phyloP scores from a whole-genome alignment of 2,113 vertebrate genomes.

The Petroica traversi region DNA sequence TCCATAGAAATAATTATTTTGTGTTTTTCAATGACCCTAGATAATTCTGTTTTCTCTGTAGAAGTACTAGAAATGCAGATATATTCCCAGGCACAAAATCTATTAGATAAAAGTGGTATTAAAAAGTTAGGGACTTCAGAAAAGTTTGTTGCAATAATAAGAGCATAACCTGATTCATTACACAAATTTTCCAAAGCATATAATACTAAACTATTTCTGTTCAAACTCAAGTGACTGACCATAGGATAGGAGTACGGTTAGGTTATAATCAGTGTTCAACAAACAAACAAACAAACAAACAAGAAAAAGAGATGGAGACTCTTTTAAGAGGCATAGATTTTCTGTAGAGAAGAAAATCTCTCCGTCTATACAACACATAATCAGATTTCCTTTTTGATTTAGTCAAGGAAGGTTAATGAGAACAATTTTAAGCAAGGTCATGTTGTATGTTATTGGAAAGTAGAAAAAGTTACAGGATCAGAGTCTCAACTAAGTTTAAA shows the following conservation, averaged over 20 bases:
- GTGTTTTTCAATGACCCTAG: not conserved
- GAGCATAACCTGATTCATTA: not conserved
- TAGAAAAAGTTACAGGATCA: not conserved
- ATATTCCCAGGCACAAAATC: not conserved
- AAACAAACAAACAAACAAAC: too few species aligned
- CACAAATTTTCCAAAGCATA: not conserved
- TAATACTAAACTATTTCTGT: not conserved
- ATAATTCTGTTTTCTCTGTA: not conserved
- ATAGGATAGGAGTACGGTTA: not conserved
- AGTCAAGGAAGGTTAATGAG: not conserved
- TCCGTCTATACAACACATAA: not conserved
- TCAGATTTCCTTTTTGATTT: not conserved
- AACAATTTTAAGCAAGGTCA: not conserved
- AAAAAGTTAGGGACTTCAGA: not conserved
- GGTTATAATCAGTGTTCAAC: not conserved
- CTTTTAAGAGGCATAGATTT: not conserved
- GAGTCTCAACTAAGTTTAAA: not conserved
- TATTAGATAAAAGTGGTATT: not conserved
- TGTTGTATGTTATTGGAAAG: not conserved
- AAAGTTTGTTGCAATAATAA: not conserved
- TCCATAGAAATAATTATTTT: not conserved
- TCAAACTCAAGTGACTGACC: not conserved
- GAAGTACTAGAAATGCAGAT: not conserved
- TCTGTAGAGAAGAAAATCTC: not conserved
- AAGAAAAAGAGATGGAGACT: not conserved